Base-by-base conservation (phyloP, 2,888 invertebrate genomes). In the Chelonus formosanus region DNA sequence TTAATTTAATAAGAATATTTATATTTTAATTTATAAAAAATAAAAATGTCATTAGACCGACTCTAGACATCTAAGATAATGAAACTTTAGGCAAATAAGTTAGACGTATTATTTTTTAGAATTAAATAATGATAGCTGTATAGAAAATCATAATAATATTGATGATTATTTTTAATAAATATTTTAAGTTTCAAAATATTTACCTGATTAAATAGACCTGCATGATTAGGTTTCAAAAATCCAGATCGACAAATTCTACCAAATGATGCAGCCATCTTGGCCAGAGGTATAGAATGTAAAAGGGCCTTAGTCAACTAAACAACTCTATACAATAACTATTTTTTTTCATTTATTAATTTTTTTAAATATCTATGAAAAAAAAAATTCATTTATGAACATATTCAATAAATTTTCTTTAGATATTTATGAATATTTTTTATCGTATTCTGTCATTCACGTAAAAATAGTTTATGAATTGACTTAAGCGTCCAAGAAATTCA, bases 181-280 rank as follows among this genome's bases (percentile, higher is more conserved):
- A n/a, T 31, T 58, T 4, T 10, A 10, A 36, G 10, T 57, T 34
- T 32, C 8, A 34, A 75, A 75, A 76, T 81, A 85, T 82, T 81
- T 89, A 92, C 94, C 91, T 94, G 93, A 85, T 89, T 90, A 80
- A 89, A 85, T 82, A 89, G 86, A 82, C 89, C 77, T 78, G 87
- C 86, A 85, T 89, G 89, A 86, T 88, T 89, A 78, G 90, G 88
- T 89, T 91, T 93, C 83, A 94, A 89, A 86, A 94, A 89, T 85
- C 91, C 90, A 85, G 92, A 90, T 87, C 79, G 78, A 87, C 90
- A 93, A 89, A 94, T 90, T 87, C 93, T 90, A 87, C 93, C 91
- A 86, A 94, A 90, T 85, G 91, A 90, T 86, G 92, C 92, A 89
- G 94, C 93, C 94, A 94, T 94, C 89, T 90, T 93, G 89, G 88